Evolutionary conservation across 2,113 vertebrate genomes (phyloP).

Genomic region (Dascyllus trimaculatus): DNA sequence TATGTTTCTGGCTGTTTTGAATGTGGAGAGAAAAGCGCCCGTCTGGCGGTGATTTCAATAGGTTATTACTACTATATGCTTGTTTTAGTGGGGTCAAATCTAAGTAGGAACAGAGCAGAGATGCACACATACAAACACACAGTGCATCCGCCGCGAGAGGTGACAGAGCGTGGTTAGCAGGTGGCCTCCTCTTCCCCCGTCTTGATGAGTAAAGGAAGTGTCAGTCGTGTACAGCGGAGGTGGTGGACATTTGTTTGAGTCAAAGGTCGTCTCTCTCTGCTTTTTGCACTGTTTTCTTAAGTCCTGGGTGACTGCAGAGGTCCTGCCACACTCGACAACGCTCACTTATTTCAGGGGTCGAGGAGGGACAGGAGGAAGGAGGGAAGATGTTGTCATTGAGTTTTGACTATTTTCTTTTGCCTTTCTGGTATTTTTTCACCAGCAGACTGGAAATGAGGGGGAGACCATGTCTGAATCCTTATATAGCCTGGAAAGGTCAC

Average conservation of each 20-base stretch:
- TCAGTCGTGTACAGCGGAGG: conserved; percentile 64
- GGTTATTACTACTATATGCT: conserved; percentile 31
- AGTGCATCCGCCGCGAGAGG: conserved; percentile 33
- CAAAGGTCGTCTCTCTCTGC: conserved; percentile 60
- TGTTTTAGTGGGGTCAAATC: conserved; percentile 57
- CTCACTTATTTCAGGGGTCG: conserved; percentile 40
- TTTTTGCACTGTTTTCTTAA: conserved; percentile 72
- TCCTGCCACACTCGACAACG: conserved; percentile 37
- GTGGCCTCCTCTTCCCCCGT: conserved; percentile 63
- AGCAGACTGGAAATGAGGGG: conserved; percentile 58
- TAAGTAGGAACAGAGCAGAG: conserved; percentile 33
- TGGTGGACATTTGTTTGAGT: conserved; percentile 61
- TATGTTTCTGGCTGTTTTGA: conserved; percentile 38
- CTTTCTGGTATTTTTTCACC: conserved; percentile 40
- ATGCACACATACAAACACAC: conserved; percentile 8
- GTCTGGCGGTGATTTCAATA: conserved; percentile 45
- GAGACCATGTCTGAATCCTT: conserved; percentile 52
- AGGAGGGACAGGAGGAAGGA: conserved; percentile 55
- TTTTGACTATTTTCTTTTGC: conserved; percentile 61
- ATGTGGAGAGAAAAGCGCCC: conserved; percentile 42
- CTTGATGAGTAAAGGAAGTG: conserved; percentile 76
- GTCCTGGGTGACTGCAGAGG: conserved; percentile 59
- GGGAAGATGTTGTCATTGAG: conserved; percentile 51
- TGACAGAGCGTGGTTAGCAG: conserved; percentile 56
- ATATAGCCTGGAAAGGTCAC: conserved; percentile 56